phyloP scores from a whole-genome alignment of 2,888 invertebrate genomes.

The Deroplatys truncata region DNA sequence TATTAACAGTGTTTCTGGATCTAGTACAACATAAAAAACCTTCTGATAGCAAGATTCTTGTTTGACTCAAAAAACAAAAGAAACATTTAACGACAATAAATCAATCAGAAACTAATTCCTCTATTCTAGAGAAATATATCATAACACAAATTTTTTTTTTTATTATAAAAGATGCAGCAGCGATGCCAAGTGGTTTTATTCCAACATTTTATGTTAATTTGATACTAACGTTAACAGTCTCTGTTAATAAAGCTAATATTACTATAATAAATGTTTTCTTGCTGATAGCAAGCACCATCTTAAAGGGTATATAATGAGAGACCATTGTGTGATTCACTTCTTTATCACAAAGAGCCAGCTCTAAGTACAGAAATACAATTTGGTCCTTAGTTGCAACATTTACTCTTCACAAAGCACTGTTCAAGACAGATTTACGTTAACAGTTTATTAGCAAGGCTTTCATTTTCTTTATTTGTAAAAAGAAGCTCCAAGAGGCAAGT shows the following conservation, averaged over 20 bases:
- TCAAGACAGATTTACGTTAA: not conserved
- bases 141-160: not conserved
- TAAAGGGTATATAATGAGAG: not conserved
- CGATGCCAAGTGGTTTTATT: not conserved
- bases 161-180: not conserved
- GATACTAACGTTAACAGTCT: not conserved
- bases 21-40: not conserved
- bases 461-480: not conserved
- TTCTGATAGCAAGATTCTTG: not conserved
- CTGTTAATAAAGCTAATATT: not conserved
- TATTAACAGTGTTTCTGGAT: not conserved
- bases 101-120: not conserved
- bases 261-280: not conserved
- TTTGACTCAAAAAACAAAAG: not conserved
- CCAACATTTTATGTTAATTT: not conserved
- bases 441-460: not conserved
- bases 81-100: not conserved
- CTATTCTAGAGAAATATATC: not conserved
- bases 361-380: not conserved
- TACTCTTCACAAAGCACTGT: not conserved
- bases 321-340: not conserved
- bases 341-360: not conserved
- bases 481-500: too few species aligned
- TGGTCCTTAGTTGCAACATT: not conserved
- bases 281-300: not conserved